Evolutionary conservation across 2,797 vertebrate genomes (phyloP).

Genomic region (Spinibarbus caldwelli): DNA sequence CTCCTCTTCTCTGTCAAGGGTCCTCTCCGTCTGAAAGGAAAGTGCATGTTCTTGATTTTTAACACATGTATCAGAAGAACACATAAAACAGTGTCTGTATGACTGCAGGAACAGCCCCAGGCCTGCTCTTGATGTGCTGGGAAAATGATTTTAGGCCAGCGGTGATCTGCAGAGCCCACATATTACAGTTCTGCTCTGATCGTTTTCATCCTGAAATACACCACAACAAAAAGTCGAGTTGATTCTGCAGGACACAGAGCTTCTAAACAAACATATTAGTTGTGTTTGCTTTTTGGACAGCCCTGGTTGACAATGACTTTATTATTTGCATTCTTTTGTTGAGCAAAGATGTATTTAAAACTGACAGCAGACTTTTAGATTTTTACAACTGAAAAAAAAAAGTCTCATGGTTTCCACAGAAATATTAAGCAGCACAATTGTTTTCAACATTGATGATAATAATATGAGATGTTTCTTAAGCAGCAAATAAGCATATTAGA

Average conservation of each 20-base stretch:
- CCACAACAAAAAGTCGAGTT: not conserved
- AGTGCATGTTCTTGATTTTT: slow-evolving; percentile 67
- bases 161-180: slow-evolving; percentile 34
- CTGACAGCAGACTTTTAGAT: not conserved
- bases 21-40: slow-evolving; percentile 62
- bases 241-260: not conserved
- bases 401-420: not conserved
- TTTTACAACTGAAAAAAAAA: not conserved
- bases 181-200: slow-evolving; percentile 3
- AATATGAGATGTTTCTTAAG: too few species aligned
- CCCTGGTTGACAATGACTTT: not conserved
- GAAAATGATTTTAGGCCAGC: slow-evolving; percentile 45
- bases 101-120: slow-evolving; percentile 47
- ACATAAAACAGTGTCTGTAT: slow-evolving; percentile 70
- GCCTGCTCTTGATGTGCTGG: slow-evolving; percentile 50
- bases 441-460: not conserved
- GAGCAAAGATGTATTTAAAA: not conserved
- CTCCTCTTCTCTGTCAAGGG: slow-evolving; percentile 65
- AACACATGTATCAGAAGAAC: slow-evolving; percentile 68
- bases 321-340: not conserved
- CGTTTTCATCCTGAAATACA: not conserved
- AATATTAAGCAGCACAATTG: not conserved
- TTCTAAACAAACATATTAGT: not conserved
- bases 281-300: not conserved
- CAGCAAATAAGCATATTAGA: too few species aligned